These are phyloP conservation scores for Trachemys scripta DNA, from an alignment of 2,113 vertebrate species.

Conservation along the genomic window DNA sequence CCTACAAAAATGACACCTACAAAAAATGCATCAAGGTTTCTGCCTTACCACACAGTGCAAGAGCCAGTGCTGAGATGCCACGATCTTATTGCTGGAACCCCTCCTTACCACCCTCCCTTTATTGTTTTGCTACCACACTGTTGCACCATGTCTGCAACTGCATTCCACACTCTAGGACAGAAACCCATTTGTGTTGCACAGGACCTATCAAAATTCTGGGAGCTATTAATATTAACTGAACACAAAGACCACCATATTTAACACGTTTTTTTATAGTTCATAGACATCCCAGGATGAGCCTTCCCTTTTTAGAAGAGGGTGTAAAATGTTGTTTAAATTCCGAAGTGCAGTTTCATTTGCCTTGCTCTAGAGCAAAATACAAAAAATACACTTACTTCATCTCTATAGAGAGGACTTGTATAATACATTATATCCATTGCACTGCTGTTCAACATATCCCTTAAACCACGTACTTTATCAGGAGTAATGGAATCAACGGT, in stretches of 20 bases:
- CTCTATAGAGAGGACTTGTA: constrained; percentile 95
- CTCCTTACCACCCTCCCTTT: neutral
- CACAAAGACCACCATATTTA: neutral
- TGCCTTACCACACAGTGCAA: neutral
- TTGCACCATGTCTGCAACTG: neutral
- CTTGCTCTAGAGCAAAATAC: neutral
- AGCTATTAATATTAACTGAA: neutral
- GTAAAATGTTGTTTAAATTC: neutral
- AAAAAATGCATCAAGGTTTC: neutral
- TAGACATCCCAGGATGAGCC: neutral
- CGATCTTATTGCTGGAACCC: neutral
- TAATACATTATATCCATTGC: constrained; percentile 99
- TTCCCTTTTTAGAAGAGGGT: neutral
- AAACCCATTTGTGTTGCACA: neutral
- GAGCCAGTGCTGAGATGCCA: neutral
- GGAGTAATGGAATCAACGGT: constrained; percentile 98
- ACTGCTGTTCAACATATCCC: constrained; percentile 98
- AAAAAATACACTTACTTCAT: constrained; percentile 83
- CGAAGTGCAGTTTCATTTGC: neutral
- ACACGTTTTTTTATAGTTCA: neutral
- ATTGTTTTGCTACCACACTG: neutral
- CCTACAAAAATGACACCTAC: neutral
- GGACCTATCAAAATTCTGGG: neutral
- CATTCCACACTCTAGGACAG: neutral
- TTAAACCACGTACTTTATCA: constrained; percentile 95